Evolutionary conservation across 2,797 vertebrate genomes (phyloP).

Genomic region (Phataginus tetradactyla): DNA sequence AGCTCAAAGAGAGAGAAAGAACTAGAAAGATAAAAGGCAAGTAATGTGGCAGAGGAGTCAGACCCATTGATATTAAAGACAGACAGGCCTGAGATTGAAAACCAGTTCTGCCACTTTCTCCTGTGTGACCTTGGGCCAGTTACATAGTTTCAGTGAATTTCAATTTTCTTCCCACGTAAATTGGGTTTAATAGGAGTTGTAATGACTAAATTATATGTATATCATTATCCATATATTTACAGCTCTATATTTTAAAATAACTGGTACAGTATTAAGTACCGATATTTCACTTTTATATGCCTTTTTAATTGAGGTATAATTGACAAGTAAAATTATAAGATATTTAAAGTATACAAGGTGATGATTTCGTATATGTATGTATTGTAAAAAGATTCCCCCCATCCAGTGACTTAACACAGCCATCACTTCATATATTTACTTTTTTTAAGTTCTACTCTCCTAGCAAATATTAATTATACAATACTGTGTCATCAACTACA

Average conservation of each 20-base stretch:
- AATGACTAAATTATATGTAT: neutral
- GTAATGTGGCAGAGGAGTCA: neutral
- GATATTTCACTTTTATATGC: neutral
- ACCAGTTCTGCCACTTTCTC: neutral
- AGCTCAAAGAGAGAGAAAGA: neutral
- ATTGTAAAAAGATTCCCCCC: neutral
- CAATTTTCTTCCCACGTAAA: constrained; percentile 4
- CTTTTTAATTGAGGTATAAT: neutral
- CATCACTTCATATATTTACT: neutral
- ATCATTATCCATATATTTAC: neutral
- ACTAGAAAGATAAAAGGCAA: neutral
- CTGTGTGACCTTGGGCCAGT: neutral
- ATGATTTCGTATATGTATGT: neutral
- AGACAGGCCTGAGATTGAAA: neutral
- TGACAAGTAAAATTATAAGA: neutral
- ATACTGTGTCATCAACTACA: neutral
- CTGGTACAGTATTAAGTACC: neutral
- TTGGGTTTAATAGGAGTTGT: neutral
- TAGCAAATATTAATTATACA: neutral
- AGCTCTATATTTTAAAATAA: constrained; percentile 20
- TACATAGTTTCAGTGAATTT: neutral
- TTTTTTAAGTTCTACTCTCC: neutral
- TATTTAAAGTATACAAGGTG: neutral
- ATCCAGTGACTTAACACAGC: neutral
- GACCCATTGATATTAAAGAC: neutral